phyloP scores from a whole-genome alignment of 2,113 vertebrate species.

The Pelvicachromis taeniatus region DNA sequence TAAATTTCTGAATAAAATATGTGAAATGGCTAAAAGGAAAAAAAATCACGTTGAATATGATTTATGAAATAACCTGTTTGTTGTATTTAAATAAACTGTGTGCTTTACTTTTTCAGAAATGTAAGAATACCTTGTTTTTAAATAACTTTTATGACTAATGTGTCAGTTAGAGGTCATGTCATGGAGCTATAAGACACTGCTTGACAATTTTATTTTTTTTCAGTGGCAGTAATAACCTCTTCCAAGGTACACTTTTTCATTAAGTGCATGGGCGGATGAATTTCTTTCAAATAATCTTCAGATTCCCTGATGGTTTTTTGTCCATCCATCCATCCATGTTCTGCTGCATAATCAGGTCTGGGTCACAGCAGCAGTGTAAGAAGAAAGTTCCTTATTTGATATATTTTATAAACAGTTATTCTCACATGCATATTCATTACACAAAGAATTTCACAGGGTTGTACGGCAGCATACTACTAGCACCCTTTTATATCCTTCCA shows the following conservation, averaged over 20 bases:
- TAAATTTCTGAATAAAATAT: too few species aligned
- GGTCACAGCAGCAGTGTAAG: background rate
- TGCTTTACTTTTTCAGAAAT: background rate
- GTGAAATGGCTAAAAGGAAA: background rate
- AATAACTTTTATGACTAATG: background rate
- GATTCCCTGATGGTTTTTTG: background rate
- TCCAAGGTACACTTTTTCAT: background rate
- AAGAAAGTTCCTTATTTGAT: background rate
- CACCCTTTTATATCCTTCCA: background rate
- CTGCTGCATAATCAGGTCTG: background rate
- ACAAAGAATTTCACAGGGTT: rapidly evolving
- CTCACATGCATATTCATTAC: background rate
- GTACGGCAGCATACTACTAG: background rate
- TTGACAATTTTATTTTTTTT: rapidly evolving
- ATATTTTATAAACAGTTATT: background rate
- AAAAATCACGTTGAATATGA: background rate
- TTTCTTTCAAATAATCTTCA: background rate
- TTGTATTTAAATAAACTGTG: background rate
- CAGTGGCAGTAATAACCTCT: background rate
- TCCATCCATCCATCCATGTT: background rate
- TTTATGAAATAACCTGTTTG: background rate
- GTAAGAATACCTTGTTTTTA: background rate
- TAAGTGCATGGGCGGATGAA: background rate
- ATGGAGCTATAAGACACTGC: background rate
- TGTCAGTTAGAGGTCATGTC: background rate